These are phyloP conservation scores for Ceyx cyanopectus DNA, from an alignment of 2,113 vertebrate genomes.

Conservation along the genomic window DNA sequence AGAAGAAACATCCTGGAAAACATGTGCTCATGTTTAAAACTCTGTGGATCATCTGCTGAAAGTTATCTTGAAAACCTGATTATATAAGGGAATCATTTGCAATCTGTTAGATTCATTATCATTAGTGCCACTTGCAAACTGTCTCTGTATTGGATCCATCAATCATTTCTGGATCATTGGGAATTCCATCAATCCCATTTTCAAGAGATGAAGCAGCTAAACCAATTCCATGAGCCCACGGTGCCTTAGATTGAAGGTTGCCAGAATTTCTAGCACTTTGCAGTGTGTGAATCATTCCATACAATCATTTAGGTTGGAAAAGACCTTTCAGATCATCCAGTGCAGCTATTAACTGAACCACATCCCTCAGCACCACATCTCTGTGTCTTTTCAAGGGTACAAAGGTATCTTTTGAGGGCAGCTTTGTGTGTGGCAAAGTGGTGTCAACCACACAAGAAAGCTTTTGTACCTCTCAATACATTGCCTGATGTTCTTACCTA, in stretches of 20 bases:
- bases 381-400: not conserved
- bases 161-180: not conserved
- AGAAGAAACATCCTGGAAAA: not conserved
- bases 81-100: not conserved
- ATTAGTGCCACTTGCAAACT: not conserved
- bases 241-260: not conserved
- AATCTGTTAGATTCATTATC: not conserved
- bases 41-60: not conserved
- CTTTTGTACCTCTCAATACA: not conserved
- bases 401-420: not conserved
- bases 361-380: not conserved
- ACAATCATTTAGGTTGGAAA: not conserved
- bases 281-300: not conserved
- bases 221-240: not conserved
- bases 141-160: not conserved
- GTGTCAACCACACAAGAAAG: not conserved
- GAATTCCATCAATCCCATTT: not conserved
- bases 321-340: not conserved
- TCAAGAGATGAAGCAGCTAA: not conserved
- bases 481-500: not conserved
- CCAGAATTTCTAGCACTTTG: rapidly evolving
- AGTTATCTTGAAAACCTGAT: not conserved
- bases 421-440: not conserved
- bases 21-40: not conserved
- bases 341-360: not conserved